Evolutionary conservation across 2,113 vertebrate species (phyloP), one percentile per base, ranked within the genome.

Genomic region (Oxyruncus cristatus): DNA sequence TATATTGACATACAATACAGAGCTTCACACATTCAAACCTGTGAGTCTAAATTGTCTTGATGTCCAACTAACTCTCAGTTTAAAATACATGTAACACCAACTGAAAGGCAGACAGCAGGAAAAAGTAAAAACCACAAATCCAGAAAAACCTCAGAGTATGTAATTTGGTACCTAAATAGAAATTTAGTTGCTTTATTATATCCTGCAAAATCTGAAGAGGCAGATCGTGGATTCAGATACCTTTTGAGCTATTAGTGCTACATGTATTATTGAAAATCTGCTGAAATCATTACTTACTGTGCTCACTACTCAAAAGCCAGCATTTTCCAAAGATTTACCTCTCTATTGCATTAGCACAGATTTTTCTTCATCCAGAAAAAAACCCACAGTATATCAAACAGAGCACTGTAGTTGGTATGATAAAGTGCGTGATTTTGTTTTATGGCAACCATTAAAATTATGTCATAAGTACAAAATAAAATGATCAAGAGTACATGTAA

Each of bases 371-470:
- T 26, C 15, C 3, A 88, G 50, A 80, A 93, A 89, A 89, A 55
- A 83, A 56, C 5, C 42, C 22, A 41, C 4, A 35, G 8, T 58
- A 19, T 46, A 70, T 70, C 67, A 62, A 24, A 37, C 1, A 42
- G 3, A 88, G 21, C 39, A 53, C 17, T 11, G 14, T 9, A 65
- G 26, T 3, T 67, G 18, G 14, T 30, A 49, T 61, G 44, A 83
- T 49, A 26, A 92, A 76, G 14, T 41, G 20, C 42, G 3, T 2
- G 1, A 0, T 0, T 35, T 39, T 55, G 56, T 55, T 61, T 75
- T 28, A 70, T 2, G 4, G 46, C 13, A 85, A 65, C 9, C 20
- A 33, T 12, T 77, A 58, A 80, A 86, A 74, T 59, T 30, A 73
- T 27, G 32, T 30, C 3, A 0, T 21, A 58, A 92, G 3, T n/a